Percentiles rank a stretch among this genome's conserved stretches.
Evolutionary conservation across 2,888 invertebrate species (phyloP).

Genomic region (Synanthedon vespiformis): DNA sequence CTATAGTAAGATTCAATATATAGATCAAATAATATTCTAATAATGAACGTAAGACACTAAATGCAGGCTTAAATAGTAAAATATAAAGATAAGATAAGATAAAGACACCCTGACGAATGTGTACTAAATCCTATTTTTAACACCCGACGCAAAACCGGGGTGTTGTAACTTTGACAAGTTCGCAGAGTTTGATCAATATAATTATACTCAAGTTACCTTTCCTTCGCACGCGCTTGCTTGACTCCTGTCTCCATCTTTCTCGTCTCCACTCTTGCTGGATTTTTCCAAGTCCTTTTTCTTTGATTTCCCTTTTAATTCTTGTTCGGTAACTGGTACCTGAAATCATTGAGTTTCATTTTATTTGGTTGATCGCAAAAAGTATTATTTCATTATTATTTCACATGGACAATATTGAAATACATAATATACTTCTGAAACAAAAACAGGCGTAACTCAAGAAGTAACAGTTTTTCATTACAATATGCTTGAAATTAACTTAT

Average conservation of each 20-base stretch:
- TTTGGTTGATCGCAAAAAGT: background rate
- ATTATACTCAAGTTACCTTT: conserved; percentile 32
- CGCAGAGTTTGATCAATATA: background rate
- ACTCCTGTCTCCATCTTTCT: conserved; percentile 57
- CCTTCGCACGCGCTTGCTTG: conserved; percentile 53
- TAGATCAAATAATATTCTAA: no score
- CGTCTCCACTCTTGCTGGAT: conserved; percentile 65
- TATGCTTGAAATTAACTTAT: no score
- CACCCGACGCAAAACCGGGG: no score
- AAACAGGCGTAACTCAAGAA: no score
- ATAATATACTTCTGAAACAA: no score
- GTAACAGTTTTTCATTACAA: no score
- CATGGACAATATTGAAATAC: no score
- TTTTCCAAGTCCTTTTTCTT: conserved; percentile 71
- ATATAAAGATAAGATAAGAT: no score
- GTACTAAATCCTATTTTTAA: background rate
- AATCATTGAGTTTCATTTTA: background rate
- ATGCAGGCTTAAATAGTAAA: no score
- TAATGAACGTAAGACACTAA: no score
- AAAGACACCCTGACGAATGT: background rate
- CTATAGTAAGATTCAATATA: no score
- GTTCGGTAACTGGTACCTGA: conserved; percentile 79
- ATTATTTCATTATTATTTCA: no score
- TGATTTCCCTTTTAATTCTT: conserved; percentile 72
- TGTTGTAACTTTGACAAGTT: background rate